Base-by-base conservation (phyloP, 2,888 invertebrate species). In the Caenorhabditis japonica region DNA sequence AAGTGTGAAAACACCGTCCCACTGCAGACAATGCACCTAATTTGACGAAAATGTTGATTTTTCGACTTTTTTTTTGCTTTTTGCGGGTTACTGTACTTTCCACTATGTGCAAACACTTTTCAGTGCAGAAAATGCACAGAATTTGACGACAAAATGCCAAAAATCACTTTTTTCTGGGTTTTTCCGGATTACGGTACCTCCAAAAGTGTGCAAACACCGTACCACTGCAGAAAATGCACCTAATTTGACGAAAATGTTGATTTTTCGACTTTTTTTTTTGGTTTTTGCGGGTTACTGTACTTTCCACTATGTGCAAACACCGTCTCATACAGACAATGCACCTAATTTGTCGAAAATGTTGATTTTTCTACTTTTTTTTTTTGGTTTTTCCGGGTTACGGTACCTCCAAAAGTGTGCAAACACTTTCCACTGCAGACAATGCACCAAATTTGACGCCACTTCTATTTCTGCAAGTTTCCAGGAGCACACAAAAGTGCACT, bases 401-500 rank as follows among this genome's bases (percentile, higher is more conserved):
- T 7, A 5, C 30, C 10, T 30, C 12, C 34, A 8, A 34, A 34
- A 10, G 12, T n/a, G n/a, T n/a, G n/a, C n/a, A n/a, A n/a, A n/a
- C n/a, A n/a, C n/a, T n/a, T n/a, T n/a, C n/a, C 8, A n/a, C n/a
- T n/a, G n/a, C n/a, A n/a, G n/a, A n/a, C n/a, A n/a, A n/a, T n/a
- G n/a, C n/a, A n/a, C n/a, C n/a, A n/a, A n/a, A n/a, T n/a, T n/a
- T n/a, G n/a, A 7, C 10, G 10, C 5, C 5, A 30, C 5, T 30
- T 5, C 10, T 10, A 10, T 30, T 30, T 30, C 10, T 10, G 30
- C 30, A 7, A 10, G n/a, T 69, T 10, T 30, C 27, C 21, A 70
- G 74, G 78, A 78, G 10, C 78, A 78, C 34, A 44, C 59, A 5
- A 58, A 58, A 27, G 10, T 13, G 3, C 78, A 78, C 43, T 61